Base-by-base conservation (phyloP, 2,888 invertebrate species). In the Sinohyriopsis cumingii region DNA sequence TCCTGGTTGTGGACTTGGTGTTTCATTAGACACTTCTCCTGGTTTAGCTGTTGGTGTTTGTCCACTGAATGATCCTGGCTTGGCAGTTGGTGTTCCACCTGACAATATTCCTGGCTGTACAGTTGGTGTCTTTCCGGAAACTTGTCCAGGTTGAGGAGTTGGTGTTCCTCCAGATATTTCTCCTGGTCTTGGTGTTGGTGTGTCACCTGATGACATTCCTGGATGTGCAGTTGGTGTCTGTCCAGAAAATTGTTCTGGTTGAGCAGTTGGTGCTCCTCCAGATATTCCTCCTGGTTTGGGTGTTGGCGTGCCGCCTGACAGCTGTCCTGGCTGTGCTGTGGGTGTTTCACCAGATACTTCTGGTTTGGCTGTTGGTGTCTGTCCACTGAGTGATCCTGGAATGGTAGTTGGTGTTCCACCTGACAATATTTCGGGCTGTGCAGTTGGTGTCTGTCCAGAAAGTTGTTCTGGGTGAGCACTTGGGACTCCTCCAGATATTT, bases 211-310 rank as follows among this genome's bases (percentile, higher is more conserved):
- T 12, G 7, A 25, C 15, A 59, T n/a, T 18, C 59, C 65, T 28
- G 65, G 65, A 5, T 56, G 57, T 33, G 33, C 57, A 55, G 64
- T 73, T 69, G 76, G 73, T 64, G 71, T 62, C n/a, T 65, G 62
- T 15, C 69, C 69, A 45, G 70, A 22, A n/a, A 62, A 57, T 15
- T 57, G 28, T 24, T 56, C 62, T 66, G 78, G 73, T 22, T 62
- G 59, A 5, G 78, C 68, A 59, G 75, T 78, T 61, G 78, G 75
- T 72, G 72, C 33, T 28, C 64, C 59, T 24, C 70, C 73, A 62
- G 75, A 62, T 18, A 54, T 24, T 5, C 61, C 24, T 24, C 69
- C 64, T 71, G 77, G 77, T 45, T 64, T 60, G 9, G 77, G 72
- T 54, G 75, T 75, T 72, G 77, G 75, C 55, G 75, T 69, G n/a